Conservation (phyloP, 2,888 invertebrate genomes). For the Calliphora vomitoria region DNA sequence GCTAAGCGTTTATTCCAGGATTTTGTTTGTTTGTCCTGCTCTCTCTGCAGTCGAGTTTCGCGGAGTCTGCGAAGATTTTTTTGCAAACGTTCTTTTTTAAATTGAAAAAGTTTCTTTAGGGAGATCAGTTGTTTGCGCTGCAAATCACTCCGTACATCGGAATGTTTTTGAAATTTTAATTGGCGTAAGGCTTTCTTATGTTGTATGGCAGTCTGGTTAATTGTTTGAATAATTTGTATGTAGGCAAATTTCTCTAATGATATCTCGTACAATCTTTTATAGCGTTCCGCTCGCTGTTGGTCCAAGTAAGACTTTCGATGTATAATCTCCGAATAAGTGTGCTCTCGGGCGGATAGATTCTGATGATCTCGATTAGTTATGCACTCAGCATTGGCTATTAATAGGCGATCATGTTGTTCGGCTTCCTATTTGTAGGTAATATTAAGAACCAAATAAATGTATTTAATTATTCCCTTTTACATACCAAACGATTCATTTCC, state of each 20-base stretch:
- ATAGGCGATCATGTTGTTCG: slow-evolving; percentile 80
- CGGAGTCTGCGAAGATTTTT: slow-evolving; percentile 76
- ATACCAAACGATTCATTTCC: slow-evolving; percentile 78
- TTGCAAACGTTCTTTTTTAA: slow-evolving; percentile 80
- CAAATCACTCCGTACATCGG: slow-evolving; percentile 78
- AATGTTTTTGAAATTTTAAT: slow-evolving; percentile 78
- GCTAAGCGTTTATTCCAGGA: slow-evolving; percentile 81
- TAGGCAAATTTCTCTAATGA: slow-evolving; percentile 77
- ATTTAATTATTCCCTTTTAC: background rate
- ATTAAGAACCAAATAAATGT: background rate
- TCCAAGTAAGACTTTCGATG: slow-evolving; percentile 77
- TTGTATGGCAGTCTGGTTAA: slow-evolving; percentile 75
- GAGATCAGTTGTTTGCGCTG: slow-evolving; percentile 81
- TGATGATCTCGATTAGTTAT: slow-evolving; percentile 80
- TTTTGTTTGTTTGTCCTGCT: slow-evolving; percentile 77
- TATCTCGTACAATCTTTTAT: slow-evolving; percentile 68
- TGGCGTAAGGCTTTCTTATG: slow-evolving; percentile 79
- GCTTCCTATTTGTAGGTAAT: slow-evolving; percentile 72
- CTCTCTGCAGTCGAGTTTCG: slow-evolving; percentile 72
- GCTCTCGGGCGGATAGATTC: slow-evolving; percentile 76
- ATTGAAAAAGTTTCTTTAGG: slow-evolving; percentile 81
- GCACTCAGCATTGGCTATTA: slow-evolving; percentile 81
- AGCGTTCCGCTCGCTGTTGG: slow-evolving; percentile 75
- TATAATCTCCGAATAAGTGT: slow-evolving; percentile 77
- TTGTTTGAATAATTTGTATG: slow-evolving; percentile 76